phyloP scores from a whole-genome alignment of 1,140 invertebrate genomes.

The Ceratitis capitata region DNA sequence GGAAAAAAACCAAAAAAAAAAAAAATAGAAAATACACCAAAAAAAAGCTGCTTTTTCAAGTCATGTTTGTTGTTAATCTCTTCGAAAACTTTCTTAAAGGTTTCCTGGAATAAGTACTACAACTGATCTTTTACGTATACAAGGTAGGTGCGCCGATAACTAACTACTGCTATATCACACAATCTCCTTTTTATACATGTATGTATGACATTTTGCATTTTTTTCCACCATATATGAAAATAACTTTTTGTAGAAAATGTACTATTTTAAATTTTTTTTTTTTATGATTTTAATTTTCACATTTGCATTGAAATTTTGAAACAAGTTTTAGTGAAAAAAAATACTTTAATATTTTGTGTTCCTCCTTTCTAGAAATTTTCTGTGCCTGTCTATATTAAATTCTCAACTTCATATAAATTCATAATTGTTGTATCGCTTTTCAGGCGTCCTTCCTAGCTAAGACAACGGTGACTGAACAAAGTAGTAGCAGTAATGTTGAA shows the following conservation, averaged over 20 bases:
- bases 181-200: neutral
- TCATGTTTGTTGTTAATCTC: conserved; percentile 58
- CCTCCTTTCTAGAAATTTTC: too few species aligned
- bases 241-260: neutral
- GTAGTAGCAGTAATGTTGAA: conserved; percentile 8
- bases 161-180: neutral
- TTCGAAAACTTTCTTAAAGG: conserved; percentile 61
- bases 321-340: neutral
- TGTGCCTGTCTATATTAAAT: neutral
- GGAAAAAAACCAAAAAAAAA: neutral
- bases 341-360: neutral
- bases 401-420: neutral
- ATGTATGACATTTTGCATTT: conserved; percentile 10
- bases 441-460: conserved; percentile 31
- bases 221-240: too few species aligned
- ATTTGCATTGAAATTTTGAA: neutral
- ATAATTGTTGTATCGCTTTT: conserved; percentile 11
- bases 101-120: conserved; percentile 66
- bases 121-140: conserved; percentile 62
- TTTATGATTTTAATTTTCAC: neutral
- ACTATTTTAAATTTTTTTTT: neutral
- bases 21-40: neutral
- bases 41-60: conserved; percentile 39
- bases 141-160: conserved; percentile 57
- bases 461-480: conserved; percentile 38